A percentile compares a stretch with the other conserved stretches of the same genome.
Conservation (phyloP, 2,797 vertebrate genomes). For the Rhadinocentrus ornatus region DNA sequence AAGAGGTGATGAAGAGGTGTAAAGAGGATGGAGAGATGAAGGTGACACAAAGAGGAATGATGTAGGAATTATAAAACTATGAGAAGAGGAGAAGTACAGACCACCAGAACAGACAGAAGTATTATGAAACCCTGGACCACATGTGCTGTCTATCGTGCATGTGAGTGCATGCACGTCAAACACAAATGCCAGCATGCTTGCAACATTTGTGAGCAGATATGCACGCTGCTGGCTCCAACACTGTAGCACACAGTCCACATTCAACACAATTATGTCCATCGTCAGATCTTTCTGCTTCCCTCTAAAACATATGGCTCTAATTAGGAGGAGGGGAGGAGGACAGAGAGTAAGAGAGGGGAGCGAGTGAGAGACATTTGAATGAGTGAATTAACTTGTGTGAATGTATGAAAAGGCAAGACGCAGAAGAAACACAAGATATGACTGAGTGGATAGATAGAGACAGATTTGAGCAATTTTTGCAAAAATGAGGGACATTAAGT, state of each 20-base stretch:
- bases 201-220: slow-evolving; percentile 56
- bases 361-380: slow-evolving; percentile 32
- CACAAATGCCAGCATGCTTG: slow-evolving; percentile 45
- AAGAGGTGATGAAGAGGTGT: slow-evolving; percentile 75
- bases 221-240: slow-evolving; percentile 48
- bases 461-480: slow-evolving; percentile 23
- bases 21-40: slow-evolving; percentile 75
- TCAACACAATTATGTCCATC: slow-evolving; percentile 73
- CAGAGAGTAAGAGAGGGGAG: slow-evolving; percentile 31
- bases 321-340: slow-evolving; percentile 67
- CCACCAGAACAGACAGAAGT: slow-evolving; percentile 41
- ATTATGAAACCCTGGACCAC: slow-evolving; percentile 40
- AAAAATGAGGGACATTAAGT: slow-evolving; percentile 48
- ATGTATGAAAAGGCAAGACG: slow-evolving; percentile 53
- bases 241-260: slow-evolving; percentile 51
- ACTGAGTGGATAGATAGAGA: slow-evolving; percentile 28
- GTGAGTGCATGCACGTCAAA: slow-evolving; percentile 46
- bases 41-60: slow-evolving; percentile 74
- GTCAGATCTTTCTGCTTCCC: slow-evolving; percentile 66
- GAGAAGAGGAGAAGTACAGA: slow-evolving; percentile 47
- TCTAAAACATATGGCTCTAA: slow-evolving; percentile 80
- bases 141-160: slow-evolving; percentile 38
- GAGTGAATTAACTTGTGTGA: slow-evolving; percentile 51
- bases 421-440: slow-evolving; percentile 35
- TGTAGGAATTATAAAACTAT: slow-evolving; percentile 61